Evolutionary conservation across 2,113 vertebrate species (phyloP).

Genomic region (Hippocampus comes): DNA sequence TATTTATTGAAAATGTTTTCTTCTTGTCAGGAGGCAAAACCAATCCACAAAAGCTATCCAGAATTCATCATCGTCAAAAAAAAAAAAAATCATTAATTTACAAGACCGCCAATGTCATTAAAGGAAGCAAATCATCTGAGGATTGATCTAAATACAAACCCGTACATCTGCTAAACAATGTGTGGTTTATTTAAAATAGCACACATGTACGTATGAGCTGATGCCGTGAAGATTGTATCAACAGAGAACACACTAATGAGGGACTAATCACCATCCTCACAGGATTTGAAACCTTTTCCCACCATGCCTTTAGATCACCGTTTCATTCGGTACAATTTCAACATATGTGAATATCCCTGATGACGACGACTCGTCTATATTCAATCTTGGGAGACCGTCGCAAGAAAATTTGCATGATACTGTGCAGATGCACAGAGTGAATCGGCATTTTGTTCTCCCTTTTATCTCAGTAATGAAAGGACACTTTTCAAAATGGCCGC

Average conservation of each 20-base stretch:
- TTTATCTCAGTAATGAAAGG: conserved; percentile 40
- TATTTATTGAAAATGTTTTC: too few relatives aligned
- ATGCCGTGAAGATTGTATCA: conserved; percentile 8
- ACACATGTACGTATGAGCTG: neutral
- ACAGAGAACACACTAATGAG: conserved; percentile 4
- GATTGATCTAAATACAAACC: neutral
- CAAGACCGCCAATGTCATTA: neutral
- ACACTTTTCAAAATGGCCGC: conserved; percentile 45
- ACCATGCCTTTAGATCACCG: conserved; percentile 10
- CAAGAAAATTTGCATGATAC: conserved; percentile 21
- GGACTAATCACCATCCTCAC: conserved; percentile 27
- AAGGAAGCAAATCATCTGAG: neutral
- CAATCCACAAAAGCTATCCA: too few relatives aligned
- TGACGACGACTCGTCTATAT: conserved; percentile 24
- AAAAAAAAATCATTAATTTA: too few relatives aligned
- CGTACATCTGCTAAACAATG: conserved; percentile 11
- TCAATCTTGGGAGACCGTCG: conserved; percentile 21
- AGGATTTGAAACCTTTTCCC: conserved; percentile 21
- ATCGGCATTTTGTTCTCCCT: conserved; percentile 38
- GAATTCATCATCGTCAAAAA: too few relatives aligned
- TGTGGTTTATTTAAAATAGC: neutral
- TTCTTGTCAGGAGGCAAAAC: too few relatives aligned
- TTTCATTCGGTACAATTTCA: neutral
- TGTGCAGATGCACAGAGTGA: conserved; percentile 46
- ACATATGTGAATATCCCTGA: neutral